phyloP scores from a whole-genome alignment of 1,140 invertebrate species.

The Copidosoma floridanum region DNA sequence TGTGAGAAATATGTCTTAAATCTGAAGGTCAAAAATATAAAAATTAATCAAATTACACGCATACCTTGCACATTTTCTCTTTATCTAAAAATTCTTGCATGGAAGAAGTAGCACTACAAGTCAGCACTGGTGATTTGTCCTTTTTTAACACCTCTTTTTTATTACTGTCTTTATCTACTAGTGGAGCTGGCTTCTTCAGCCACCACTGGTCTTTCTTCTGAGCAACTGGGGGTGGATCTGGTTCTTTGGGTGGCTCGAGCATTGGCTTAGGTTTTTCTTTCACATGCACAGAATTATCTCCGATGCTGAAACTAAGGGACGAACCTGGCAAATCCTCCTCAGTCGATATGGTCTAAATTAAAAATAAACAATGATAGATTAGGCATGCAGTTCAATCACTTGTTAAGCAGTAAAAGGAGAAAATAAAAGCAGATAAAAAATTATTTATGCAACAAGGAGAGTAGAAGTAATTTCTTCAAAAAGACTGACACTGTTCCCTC shows the following conservation, averaged over 20 bases:
- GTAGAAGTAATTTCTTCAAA: too few relatives aligned
- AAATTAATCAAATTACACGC: slow-evolving; percentile 12
- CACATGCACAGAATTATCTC: slow-evolving; percentile 41
- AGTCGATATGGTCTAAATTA: slow-evolving; percentile 33
- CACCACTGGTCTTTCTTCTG: slow-evolving; percentile 41
- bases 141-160: slow-evolving; percentile 30
- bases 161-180: slow-evolving; percentile 25
- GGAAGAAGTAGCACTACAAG: slow-evolving; percentile 44
- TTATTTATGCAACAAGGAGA: background rate
- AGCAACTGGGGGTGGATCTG: background rate
- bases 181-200: slow-evolving; percentile 41
- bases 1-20: background rate
- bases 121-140: slow-evolving; percentile 29
- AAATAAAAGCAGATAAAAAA: background rate
- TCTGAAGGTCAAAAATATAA: too few relatives aligned
- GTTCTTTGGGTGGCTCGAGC: slow-evolving; percentile 7
- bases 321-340: slow-evolving; percentile 41
- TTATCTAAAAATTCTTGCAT: slow-evolving; percentile 50
- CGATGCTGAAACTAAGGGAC: slow-evolving; percentile 43
- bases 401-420: too few relatives aligned
- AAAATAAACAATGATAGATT: background rate
- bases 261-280: slow-evolving; percentile 36
- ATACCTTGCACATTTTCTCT: slow-evolving; percentile 51
- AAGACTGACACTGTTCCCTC: too few relatives aligned
- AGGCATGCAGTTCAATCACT: too few relatives aligned